Evolutionary conservation across 2,888 invertebrate genomes (phyloP).

Genomic region (Ametastegia equiseti): DNA sequence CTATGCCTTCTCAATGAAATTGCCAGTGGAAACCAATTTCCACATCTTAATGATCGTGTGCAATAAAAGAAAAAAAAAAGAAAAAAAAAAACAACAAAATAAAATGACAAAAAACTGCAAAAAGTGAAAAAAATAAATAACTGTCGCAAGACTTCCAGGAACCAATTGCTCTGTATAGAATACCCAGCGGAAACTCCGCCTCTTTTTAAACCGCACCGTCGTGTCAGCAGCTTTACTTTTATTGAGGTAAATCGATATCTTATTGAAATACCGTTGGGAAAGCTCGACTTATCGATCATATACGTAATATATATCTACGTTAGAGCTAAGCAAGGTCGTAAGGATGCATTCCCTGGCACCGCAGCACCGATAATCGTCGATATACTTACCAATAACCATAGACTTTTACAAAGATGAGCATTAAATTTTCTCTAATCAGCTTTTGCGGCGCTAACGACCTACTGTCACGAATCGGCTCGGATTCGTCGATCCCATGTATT

Average conservation of each 20-base stretch:
- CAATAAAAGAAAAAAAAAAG: background rate
- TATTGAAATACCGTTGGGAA: too few relatives aligned
- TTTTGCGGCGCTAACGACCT: background rate
- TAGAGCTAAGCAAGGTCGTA: background rate
- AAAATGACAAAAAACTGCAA: too few relatives aligned
- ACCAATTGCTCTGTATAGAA: background rate
- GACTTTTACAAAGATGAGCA: slow-evolving; percentile 8
- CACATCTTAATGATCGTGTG: background rate
- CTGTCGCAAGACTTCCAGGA: background rate
- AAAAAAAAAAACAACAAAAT: too few relatives aligned
- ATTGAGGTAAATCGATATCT: background rate
- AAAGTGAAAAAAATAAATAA: too few relatives aligned
- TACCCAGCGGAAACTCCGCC: background rate
- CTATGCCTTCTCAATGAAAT: background rate
- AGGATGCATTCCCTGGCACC: slow-evolving; percentile 31
- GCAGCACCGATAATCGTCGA: background rate
- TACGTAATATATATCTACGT: too few relatives aligned
- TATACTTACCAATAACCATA: too few relatives aligned
- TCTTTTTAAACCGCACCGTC: background rate
- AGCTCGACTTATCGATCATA: background rate
- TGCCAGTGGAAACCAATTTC: background rate
- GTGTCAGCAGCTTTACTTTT: background rate
- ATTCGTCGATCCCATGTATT: background rate
- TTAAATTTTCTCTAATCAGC: slow-evolving; percentile 22
- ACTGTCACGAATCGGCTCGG: slow-evolving; percentile 32